phyloP scores from a whole-genome alignment of 1,140 invertebrate species.

The Trigoniulus corallinus region DNA sequence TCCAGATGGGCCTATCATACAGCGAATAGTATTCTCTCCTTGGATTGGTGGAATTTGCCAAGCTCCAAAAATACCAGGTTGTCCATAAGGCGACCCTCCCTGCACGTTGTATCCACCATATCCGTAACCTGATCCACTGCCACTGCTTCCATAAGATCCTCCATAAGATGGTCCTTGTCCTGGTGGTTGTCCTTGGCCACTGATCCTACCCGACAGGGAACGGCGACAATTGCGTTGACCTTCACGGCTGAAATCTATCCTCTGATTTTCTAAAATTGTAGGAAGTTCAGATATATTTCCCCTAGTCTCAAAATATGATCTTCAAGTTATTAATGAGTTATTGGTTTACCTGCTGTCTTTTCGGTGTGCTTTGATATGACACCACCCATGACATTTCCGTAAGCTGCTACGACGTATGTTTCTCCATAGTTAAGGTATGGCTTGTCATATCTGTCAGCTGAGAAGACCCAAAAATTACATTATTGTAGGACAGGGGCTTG shows the following conservation, averaged over 20 bases:
- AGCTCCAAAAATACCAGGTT: not conserved
- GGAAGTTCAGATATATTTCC: not conserved
- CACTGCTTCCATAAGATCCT: not conserved
- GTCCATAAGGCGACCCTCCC: not conserved
- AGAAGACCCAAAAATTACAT: not conserved
- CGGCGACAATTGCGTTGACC: not conserved
- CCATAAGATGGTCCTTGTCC: not conserved
- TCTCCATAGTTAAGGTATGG: constrained; percentile 31
- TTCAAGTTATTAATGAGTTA: not conserved
- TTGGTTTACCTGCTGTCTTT: constrained; percentile 2
- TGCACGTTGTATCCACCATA: constrained; percentile 2
- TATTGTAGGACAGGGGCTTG: not conserved
- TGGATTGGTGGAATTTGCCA: not conserved
- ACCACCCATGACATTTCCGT: constrained; percentile 57
- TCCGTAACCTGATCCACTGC: not conserved
- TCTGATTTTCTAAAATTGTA: not conserved
- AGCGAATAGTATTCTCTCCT: not conserved
- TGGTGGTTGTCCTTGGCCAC: not conserved
- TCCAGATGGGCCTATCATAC: constrained; percentile 58
- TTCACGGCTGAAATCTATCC: constrained; percentile 2
- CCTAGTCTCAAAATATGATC: not conserved
- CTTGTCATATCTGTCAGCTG: constrained; percentile 24
- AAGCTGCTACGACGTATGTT: constrained; percentile 67
- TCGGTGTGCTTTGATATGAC: not conserved
- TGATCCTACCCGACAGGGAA: not conserved